Evolutionary conservation across 2,888 invertebrate species (phyloP), one percentile per base, ranked within the genome.

Genomic region (Fragum whitleyi): DNA sequence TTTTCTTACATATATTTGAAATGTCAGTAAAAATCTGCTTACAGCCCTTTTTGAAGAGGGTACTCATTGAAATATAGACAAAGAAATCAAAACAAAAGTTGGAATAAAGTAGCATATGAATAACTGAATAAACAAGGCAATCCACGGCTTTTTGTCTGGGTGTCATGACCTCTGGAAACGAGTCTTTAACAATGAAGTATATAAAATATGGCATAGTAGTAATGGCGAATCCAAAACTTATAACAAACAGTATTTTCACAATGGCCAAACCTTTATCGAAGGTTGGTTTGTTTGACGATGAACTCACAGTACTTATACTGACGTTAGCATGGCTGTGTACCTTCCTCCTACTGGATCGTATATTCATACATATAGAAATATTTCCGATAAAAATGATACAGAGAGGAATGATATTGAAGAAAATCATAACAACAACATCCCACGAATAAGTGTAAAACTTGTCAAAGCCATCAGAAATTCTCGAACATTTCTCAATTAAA

Each of bases 11-110:
- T 29, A 11, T 19, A 19, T 2, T 32, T 32, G 23, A 65, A 39
- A 14, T 23, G 7, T 36, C 19, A 19, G 7, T 39, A 14, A 65
- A 1, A 39, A 65, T 14, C 16, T 39, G 21, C 23, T 65, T 65
- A 23, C 21, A 42, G 7, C 36, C 65, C 1, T 23, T 7, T 42
- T 36, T 65, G 42, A 65, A 65, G 0, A 65, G 16, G 21, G 65
- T 65, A 65, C 65, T 65, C 42, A 42, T 65, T 9, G 23, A 14
- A 42, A 42, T 36, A 42, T 65, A 65, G 11, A 42, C 65, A 39
- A 42, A n/a, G 36, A 21, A 65, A 65, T 42, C 26, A 26, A 65
- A 65, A 2, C 36, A 36, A 26, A 42, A 65, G 16, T 42, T 65
- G 16, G 36, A 42, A 26, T 42, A 42, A 2, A 65, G 21, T 16